Percentiles rank a stretch among this genome's conserved stretches.
phyloP scores from a whole-genome alignment of 2,113 vertebrate genomes.

The Odontophorus gujanensis region DNA sequence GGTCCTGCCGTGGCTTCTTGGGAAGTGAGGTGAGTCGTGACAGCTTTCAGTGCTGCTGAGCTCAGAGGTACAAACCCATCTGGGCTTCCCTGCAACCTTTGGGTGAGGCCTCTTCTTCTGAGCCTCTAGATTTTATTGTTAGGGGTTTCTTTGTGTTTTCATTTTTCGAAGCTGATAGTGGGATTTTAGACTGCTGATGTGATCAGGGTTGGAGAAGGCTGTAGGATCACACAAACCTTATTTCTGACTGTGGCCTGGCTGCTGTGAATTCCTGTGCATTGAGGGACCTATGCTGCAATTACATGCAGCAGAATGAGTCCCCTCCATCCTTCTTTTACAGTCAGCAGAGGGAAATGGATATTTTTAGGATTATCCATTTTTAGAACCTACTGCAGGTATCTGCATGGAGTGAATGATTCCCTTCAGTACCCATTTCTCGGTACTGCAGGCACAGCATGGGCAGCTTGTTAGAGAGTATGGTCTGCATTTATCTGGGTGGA shows the following conservation, averaged over 20 bases:
- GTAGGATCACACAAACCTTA: not conserved
- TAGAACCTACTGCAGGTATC: not conserved
- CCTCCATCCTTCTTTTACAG: not conserved
- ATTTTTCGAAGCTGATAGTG: not conserved
- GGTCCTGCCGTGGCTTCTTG: not conserved
- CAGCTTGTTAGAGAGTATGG: not conserved
- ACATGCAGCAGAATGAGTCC: not conserved
- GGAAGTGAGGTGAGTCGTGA: constrained; percentile 40
- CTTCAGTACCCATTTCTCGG: not conserved
- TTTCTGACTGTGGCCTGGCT: not conserved
- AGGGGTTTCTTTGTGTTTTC: not conserved
- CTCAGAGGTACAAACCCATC: not conserved
- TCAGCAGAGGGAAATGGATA: not conserved
- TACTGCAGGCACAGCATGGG: not conserved
- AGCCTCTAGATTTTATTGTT: not conserved
- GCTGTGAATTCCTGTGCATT: not conserved
- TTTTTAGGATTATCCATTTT: not conserved
- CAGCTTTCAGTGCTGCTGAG: not conserved
- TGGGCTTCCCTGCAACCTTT: not conserved
- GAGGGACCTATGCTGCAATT: not conserved
- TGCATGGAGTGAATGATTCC: too few species aligned
- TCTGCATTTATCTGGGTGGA: not conserved
- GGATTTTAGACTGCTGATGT: not conserved
- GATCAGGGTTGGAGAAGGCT: not conserved
- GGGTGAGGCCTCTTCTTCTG: not conserved